phyloP scores from a whole-genome alignment of 2,888 invertebrate genomes.

The Scaptomyza reducta region DNA sequence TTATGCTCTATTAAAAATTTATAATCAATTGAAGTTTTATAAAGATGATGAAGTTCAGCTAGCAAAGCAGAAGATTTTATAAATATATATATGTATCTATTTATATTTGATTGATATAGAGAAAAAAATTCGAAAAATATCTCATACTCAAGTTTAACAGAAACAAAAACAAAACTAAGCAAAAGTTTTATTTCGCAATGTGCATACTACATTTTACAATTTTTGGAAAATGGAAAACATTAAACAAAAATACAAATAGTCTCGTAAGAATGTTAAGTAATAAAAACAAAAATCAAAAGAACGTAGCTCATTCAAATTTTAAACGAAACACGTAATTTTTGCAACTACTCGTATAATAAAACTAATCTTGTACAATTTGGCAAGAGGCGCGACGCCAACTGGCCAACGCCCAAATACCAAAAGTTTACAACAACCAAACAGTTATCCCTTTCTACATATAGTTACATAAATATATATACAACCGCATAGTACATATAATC shows the following conservation, averaged over 20 bases:
- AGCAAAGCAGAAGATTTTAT: constrained; percentile 61
- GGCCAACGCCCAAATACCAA: constrained; percentile 21
- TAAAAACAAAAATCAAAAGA: constrained; percentile 58
- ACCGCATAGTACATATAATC: constrained; percentile 60
- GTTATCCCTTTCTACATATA: constrained; percentile 71
- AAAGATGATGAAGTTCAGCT: constrained; percentile 46
- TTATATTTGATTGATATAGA: constrained; percentile 40
- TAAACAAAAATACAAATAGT: constrained; percentile 31
- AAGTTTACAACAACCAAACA: constrained; percentile 49
- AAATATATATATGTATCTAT: constrained; percentile 42
- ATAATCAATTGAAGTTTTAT: constrained; percentile 71
- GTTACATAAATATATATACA: constrained; percentile 42
- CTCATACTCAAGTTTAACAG: constrained; percentile 38
- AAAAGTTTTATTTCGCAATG: constrained; percentile 45
- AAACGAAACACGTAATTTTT: constrained; percentile 67
- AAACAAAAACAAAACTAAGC: constrained; percentile 14
- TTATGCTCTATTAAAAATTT: constrained; percentile 76
- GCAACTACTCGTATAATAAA: constrained; percentile 59
- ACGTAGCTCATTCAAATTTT: constrained; percentile 76
- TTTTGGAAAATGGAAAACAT: constrained; percentile 15
- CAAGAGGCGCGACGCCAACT: no score
- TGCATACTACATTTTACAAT: constrained; percentile 20
- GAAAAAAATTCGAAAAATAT: constrained; percentile 11
- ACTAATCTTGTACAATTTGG: constrained; percentile 66
- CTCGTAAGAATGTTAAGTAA: constrained; percentile 35